phyloP scores from a whole-genome alignment of 2,888 invertebrate species.

The Liodrosophila aerea region DNA sequence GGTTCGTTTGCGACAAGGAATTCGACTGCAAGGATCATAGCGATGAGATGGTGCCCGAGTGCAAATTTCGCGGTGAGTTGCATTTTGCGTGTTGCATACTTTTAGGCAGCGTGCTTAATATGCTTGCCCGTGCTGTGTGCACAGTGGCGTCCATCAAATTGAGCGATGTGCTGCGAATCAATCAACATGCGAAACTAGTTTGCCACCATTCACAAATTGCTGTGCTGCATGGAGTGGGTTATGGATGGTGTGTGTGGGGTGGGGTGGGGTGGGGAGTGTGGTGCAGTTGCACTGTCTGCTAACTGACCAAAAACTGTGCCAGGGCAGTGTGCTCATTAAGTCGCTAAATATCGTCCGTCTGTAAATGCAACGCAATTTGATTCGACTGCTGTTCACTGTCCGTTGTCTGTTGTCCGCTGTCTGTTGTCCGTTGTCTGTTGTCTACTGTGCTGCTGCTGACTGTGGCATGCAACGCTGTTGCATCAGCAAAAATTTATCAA shows the following conservation, averaged over 20 bases:
- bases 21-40: slow-evolving; percentile 91
- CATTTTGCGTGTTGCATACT: slow-evolving; percentile 44
- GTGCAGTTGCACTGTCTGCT: slow-evolving; percentile 25
- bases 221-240: slow-evolving; percentile 10
- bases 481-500: slow-evolving; percentile 69
- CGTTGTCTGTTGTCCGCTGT: not conserved
- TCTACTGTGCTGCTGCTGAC: slow-evolving; percentile 49
- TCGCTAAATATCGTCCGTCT: slow-evolving; percentile 50
- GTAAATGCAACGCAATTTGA: slow-evolving; percentile 68
- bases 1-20: slow-evolving; percentile 91
- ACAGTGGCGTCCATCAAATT: slow-evolving; percentile 54
- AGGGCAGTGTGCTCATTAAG: slow-evolving; percentile 66
- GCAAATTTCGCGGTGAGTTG: slow-evolving; percentile 85
- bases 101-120: slow-evolving; percentile 30
- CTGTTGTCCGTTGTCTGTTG: slow-evolving; percentile 6
- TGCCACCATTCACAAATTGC: slow-evolving; percentile 29
- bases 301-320: slow-evolving; percentile 65
- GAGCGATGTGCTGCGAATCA: slow-evolving; percentile 31
- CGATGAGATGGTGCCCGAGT: slow-evolving; percentile 89
- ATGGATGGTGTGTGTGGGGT: not conserved
- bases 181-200: slow-evolving; percentile 62
- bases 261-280: not conserved
- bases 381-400: not conserved
- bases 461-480: slow-evolving; percentile 70
- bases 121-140: slow-evolving; percentile 41